Evolutionary conservation across 2,888 invertebrate species (phyloP), one percentile per base, ranked within the genome.

Genomic region (Trichogramma evanescens): DNA sequence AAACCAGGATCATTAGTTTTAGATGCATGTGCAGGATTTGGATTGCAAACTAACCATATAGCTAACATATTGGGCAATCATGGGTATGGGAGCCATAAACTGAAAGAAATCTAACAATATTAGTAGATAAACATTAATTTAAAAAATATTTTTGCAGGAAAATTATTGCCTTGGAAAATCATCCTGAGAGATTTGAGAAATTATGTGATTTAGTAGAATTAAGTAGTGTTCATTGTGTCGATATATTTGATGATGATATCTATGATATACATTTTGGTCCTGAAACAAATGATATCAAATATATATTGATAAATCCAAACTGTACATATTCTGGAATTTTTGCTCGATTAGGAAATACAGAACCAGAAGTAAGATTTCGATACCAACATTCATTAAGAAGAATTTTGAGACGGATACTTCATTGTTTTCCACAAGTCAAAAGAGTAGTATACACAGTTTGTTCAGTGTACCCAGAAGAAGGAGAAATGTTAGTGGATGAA

Each of bases 11-110:
- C 89, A 66, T 80, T 81, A 1, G 89, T 93, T 2, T 76, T 99
- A 61, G 99, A 99, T 78, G 89, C 94, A 85, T 99, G 98, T 77
- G 94, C 98, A 0, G 98, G 98, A 0, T 99, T 99, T 0, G 99
- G 99, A 42, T 95, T 93, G 89, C 96, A 96, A 80, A 91, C 95
- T 0, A 87, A 91, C 8, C 94, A 96, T 72, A 77, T 95, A 3
- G 94, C 96, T 6, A 89, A 93, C 9, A 80, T 88, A 38, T 84
- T 96, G 79, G 79, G 86, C 54, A 91, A 95, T 75, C 79, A 84
- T 69, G 90, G 91, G 83, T 83, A 74, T 65, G 72, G 71, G 56
- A 43, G 61, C 48, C 9, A 44, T 54, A 43, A 46, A 62, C 40
- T 48, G n/a, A 5, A 48, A 48, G 0, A 46, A 50, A 53, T 55